phyloP scores from a whole-genome alignment of 2,888 invertebrate species.

The Metellina segmentata region DNA sequence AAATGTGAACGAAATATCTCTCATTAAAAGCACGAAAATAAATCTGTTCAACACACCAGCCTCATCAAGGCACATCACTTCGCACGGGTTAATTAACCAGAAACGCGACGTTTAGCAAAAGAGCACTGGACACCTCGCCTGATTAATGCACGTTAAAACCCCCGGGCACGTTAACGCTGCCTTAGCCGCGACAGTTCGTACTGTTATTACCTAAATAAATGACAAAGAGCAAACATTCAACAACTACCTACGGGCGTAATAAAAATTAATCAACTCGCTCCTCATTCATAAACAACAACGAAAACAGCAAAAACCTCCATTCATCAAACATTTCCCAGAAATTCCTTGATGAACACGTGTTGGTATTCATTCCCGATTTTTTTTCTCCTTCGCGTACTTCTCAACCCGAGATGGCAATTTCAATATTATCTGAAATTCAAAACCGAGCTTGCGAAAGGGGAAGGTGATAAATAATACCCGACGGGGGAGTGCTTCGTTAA shows the following conservation, averaged over 20 bases:
- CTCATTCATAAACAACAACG: neutral
- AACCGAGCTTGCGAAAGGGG: constrained; percentile 15
- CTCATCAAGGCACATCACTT: constrained; percentile 18
- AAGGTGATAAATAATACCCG: constrained; percentile 49
- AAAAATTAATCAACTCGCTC: constrained; percentile 64
- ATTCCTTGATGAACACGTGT: neutral
- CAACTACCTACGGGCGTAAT: constrained; percentile 58
- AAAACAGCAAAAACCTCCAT: constrained; percentile 11
- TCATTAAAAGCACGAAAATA: no score
- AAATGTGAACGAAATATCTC: no score
- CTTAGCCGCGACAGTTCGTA: constrained; percentile 47
- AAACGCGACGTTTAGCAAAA: constrained; percentile 25
- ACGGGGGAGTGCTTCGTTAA: constrained; percentile 65
- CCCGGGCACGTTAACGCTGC: constrained; percentile 15
- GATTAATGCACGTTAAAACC: constrained; percentile 46
- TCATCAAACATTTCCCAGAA: constrained; percentile 21
- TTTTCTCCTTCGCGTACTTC: no score
- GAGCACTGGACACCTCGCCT: constrained; percentile 28
- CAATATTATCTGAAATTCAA: constrained; percentile 50
- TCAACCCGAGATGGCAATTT: constrained; percentile 6
- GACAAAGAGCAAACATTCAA: constrained; percentile 69
- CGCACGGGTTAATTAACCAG: constrained; percentile 50
- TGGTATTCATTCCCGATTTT: no score
- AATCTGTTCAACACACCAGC: no score
- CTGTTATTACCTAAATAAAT: constrained; percentile 73